Conservation (phyloP, 2,888 invertebrate species). For the Heliconius hortense region DNA sequence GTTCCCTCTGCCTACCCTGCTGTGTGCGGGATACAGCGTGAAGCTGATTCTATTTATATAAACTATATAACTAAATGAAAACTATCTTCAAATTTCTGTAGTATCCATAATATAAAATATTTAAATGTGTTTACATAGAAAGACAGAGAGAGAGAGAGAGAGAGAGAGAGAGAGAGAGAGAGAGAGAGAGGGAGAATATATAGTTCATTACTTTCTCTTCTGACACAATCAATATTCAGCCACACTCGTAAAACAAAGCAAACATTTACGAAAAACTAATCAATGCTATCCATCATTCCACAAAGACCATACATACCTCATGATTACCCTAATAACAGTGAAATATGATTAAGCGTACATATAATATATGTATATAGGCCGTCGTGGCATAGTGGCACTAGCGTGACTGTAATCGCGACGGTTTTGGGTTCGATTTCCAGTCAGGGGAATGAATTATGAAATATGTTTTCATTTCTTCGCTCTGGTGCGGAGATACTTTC, state of each 20-base stretch:
- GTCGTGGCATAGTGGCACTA: too few species aligned
- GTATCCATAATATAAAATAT: too few species aligned
- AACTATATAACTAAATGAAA: too few species aligned
- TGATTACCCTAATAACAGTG: not conserved
- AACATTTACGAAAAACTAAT: slow-evolving; percentile 15
- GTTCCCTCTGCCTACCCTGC: too few species aligned
- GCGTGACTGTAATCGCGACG: not conserved
- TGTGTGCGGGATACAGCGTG: too few species aligned
- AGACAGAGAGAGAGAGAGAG: too few species aligned
- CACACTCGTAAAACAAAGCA: slow-evolving; percentile 8
- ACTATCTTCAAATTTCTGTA: too few species aligned
- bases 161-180: too few species aligned
- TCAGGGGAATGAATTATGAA: not conserved
- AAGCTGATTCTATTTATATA: too few species aligned
- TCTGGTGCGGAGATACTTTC: too few species aligned
- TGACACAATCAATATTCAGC: not conserved
- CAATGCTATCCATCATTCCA: slow-evolving; percentile 27
- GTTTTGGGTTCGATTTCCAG: not conserved
- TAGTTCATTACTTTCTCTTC: not conserved
- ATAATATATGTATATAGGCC: too few species aligned
- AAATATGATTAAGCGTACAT: slow-evolving; percentile 1
- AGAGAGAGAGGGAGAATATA: not conserved
- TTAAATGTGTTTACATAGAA: too few species aligned
- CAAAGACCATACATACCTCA: slow-evolving; percentile 7
- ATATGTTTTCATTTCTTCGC: not conserved